Evolutionary conservation across 2,797 vertebrate species (phyloP), one percentile per base, ranked within the genome.

Genomic region (Balearica regulorum): DNA sequence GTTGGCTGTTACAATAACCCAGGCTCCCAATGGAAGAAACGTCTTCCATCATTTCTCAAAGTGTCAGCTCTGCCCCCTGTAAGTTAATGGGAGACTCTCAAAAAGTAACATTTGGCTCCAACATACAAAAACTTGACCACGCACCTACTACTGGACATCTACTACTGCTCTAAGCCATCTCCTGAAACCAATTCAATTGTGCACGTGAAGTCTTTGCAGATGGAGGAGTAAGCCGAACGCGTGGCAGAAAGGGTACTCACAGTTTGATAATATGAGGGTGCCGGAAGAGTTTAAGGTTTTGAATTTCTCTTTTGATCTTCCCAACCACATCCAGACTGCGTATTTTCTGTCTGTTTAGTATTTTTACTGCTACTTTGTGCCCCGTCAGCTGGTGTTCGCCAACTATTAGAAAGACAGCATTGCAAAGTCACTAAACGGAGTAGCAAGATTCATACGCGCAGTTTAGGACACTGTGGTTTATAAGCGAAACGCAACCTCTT

Each of bases 191-290:
- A 60, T 39, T 8, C 10, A 8, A 20, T 10, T 7, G 22, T 31
- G 18, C 1, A 0, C 0, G 16, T 26, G 60, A 73, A 66, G 35
- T 10, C 44, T 44, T 4, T 48, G 81, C 61, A 61, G 60, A 16
- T 1, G 8, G 57, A 65, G 39, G 31, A 61, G n/a, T 18, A 61
- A 53, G 53, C 39, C 33, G 65, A 39, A 53, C 28, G 4, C 5
- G 5, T 4, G 35, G 51, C 80, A 86, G 41, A 49, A 80, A 68
- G 51, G 77, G 44, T 87, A 99, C 99, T 99, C 97, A 99, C 99
- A 99, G 98, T 97, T 99, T 99, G 98, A 99, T 99, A 96, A 99
- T 99, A 97, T 99, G 99, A 60, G 99, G 99, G 97, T 99, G 99
- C 90, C 99, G 98, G 96, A 99, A 99, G 96, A 99, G 99, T 95